Evolutionary conservation across 2,113 vertebrate genomes (phyloP).

Genomic region (cattle (Bos taurus)): DNA sequence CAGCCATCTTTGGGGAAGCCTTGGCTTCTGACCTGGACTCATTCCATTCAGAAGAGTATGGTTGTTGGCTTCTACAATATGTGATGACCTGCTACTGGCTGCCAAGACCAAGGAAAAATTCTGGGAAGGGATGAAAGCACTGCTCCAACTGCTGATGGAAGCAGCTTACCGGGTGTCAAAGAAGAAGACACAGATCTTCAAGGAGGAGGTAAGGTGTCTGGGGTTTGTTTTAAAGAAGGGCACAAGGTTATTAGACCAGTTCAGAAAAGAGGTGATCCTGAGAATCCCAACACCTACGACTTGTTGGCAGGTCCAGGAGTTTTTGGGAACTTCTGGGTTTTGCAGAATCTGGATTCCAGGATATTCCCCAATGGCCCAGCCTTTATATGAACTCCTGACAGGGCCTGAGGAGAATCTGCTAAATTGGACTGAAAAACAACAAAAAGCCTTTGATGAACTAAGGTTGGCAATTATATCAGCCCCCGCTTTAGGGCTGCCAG

Average conservation of each 20-base stretch:
- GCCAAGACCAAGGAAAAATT: background rate
- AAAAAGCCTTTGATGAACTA: background rate
- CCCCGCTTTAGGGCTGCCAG: background rate
- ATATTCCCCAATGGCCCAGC: background rate
- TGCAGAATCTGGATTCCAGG: background rate
- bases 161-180: rapidly evolving
- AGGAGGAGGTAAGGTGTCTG: background rate
- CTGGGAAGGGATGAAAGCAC: background rate
- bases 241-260: background rate
- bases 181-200: background rate
- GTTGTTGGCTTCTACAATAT: background rate
- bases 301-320: background rate
- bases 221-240: background rate
- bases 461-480: background rate
- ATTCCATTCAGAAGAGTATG: background rate
- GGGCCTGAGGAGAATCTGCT: background rate
- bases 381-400: background rate
- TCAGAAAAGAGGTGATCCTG: background rate
- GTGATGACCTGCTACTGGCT: background rate
- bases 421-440: background rate
- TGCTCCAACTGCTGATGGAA: background rate
- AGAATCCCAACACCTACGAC: background rate
- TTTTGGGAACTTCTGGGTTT: background rate
- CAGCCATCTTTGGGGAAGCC: background rate
- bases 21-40: background rate